Percentiles rank a stretch among this genome's conserved stretches.
phyloP scores from a whole-genome alignment of 2,113 vertebrate genomes.

The Capreolus pygargus region DNA sequence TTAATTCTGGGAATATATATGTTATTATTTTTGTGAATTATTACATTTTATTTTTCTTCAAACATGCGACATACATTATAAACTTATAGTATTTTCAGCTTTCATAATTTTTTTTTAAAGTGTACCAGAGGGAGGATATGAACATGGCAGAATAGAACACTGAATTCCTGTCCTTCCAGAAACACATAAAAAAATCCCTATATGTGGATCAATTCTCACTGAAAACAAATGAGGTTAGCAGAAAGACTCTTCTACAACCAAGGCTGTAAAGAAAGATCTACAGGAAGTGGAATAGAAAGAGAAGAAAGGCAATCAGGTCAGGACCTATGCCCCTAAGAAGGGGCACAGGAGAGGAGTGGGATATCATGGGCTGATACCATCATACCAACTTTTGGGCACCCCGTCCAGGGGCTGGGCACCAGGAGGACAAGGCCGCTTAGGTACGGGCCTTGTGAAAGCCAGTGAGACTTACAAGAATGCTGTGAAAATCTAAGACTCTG shows the following conservation, averaged over 20 bases:
- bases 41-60: background rate
- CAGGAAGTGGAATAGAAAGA: background rate
- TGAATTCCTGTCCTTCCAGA: background rate
- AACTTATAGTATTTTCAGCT: conserved; percentile 48
- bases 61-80: conserved; percentile 40
- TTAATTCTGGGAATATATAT: background rate
- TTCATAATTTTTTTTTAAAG: conserved; percentile 33
- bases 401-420: background rate
- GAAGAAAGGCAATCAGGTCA: background rate
- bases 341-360: background rate
- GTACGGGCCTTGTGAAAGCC: background rate
- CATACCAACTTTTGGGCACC: background rate
- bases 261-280: background rate
- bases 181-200: background rate
- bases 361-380: background rate
- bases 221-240: background rate
- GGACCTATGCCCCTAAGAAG: background rate
- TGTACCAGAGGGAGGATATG: background rate
- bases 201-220: background rate
- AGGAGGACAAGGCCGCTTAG: background rate
- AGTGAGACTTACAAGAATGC: background rate
- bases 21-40: background rate
- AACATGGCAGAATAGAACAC: background rate
- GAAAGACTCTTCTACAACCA: background rate
- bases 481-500: background rate